Conservation (phyloP, 2,888 invertebrate genomes). For the Apantesis nais region DNA sequence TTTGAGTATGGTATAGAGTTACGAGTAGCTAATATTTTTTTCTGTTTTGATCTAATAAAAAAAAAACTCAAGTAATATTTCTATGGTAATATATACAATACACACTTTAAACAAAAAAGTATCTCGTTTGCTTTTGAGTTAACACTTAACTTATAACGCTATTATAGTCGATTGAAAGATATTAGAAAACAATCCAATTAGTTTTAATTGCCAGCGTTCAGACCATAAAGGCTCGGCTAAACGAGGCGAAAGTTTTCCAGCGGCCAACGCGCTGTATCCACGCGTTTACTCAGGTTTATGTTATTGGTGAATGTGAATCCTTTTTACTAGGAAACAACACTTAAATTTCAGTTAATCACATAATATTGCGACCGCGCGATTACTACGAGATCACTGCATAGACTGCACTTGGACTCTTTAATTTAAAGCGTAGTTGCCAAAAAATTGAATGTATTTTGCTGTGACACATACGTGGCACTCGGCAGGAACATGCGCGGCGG, state of each 20-base stretch:
- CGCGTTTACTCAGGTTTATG: not conserved
- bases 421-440: not conserved
- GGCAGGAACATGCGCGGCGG: not conserved
- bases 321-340: not conserved
- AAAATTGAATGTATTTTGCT: not conserved
- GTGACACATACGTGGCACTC: not conserved
- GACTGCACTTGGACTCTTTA: not conserved
- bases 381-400: not conserved
- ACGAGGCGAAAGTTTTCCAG: not conserved
- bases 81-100: not conserved
- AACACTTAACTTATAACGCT: not conserved
- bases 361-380: not conserved
- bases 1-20: conserved; percentile 38
- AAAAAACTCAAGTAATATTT: not conserved
- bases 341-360: not conserved
- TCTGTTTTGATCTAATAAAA: conserved; percentile 6
- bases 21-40: conserved; percentile 12
- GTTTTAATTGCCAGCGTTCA: not conserved
- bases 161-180: not conserved
- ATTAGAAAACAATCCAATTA: not conserved
- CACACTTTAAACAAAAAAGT: not conserved
- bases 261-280: not conserved
- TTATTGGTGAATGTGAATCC: not conserved
- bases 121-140: not conserved
- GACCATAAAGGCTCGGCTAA: not conserved